Evolutionary conservation across 2,888 invertebrate genomes (phyloP), one percentile per base, ranked within the genome.

Genomic region (Aspidiotus rigidus): DNA sequence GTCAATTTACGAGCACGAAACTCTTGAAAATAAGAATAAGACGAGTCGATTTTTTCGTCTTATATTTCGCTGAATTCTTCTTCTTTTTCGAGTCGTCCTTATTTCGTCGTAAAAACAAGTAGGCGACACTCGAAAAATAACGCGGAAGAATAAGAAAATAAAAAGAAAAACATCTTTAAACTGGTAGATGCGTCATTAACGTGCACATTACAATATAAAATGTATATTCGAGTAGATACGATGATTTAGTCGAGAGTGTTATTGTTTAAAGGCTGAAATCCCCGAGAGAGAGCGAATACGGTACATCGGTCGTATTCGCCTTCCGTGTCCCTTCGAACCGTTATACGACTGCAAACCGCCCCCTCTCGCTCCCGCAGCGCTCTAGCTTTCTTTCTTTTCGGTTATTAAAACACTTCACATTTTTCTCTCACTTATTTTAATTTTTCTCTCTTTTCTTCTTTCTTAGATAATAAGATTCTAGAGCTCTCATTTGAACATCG

Each of bases 371-470:
- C 61, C 17, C 28, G 28, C 28, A 28, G 28, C 28, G 28, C 28
- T 28, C 28, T 28, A 63, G 69, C 67, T 28, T 72, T 72, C 69
- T 69, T 71, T 70, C 66, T 70, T 66, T 71, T 70, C 70, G 70
- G 71, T 72, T 72, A 72, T 72, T 72, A 72, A 72, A 72, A 72
- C 72, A 72, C 72, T 72, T 72, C 72, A 72, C 72, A 72, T 72
- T 72, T 72, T 72, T 72, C 72, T 71, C 72, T 66, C 62, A 62
- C 69, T 69, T 62, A 69, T 69, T 69, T 62, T 69, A 69, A 69
- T 69, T 69, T 69, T 62, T 69, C 62, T 57, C 66, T 57, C 56
- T 57, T 66, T 57, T 66, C 57, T 66, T 57, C 56, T 66, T 66
- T 66, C 69, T 69, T 61, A 69, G 61, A 69, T 69, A 69, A 69